These are phyloP conservation scores for Hestina assimilis DNA, from an alignment of 1,140 invertebrate species.

Conservation along the genomic window DNA sequence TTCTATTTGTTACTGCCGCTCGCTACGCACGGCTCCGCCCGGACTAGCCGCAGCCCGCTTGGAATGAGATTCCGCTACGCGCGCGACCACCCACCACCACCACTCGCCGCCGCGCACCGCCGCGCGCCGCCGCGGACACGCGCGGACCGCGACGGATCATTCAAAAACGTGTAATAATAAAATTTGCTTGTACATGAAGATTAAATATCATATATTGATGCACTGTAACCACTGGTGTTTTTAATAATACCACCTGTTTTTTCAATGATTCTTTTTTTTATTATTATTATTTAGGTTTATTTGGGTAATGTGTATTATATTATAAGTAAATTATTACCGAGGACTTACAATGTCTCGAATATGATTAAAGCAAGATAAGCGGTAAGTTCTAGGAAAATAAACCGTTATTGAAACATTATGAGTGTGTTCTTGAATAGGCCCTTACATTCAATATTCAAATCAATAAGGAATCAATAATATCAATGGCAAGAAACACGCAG, in stretches of 20 bases:
- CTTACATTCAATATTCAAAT: slow-evolving; percentile 9
- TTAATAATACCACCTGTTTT: slow-evolving; percentile 72
- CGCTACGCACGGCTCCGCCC: neutral
- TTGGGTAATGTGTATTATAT: slow-evolving; percentile 73
- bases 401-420: slow-evolving; percentile 60
- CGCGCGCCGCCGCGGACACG: too few relatives aligned
- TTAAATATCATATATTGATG: slow-evolving; percentile 78
- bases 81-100: too few relatives aligned
- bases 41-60: slow-evolving; percentile 55
- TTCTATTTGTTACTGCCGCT: slow-evolving; percentile 14
- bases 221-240: slow-evolving; percentile 74
- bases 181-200: slow-evolving; percentile 77
- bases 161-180: slow-evolving; percentile 73
- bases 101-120: too few relatives aligned
- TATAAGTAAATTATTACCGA: slow-evolving; percentile 77
- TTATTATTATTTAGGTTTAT: slow-evolving; percentile 72
- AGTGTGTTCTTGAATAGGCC: slow-evolving; percentile 66
- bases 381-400: slow-evolving; percentile 75
- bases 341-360: slow-evolving; percentile 71
- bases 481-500: neutral
- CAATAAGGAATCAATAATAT: neutral
- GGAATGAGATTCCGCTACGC: slow-evolving; percentile 68
- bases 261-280: slow-evolving; percentile 61
- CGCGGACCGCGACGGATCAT: slow-evolving; percentile 52
- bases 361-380: slow-evolving; percentile 64